phyloP scores from a whole-genome alignment of 2,797 vertebrate genomes.

The Sebastes minor region DNA sequence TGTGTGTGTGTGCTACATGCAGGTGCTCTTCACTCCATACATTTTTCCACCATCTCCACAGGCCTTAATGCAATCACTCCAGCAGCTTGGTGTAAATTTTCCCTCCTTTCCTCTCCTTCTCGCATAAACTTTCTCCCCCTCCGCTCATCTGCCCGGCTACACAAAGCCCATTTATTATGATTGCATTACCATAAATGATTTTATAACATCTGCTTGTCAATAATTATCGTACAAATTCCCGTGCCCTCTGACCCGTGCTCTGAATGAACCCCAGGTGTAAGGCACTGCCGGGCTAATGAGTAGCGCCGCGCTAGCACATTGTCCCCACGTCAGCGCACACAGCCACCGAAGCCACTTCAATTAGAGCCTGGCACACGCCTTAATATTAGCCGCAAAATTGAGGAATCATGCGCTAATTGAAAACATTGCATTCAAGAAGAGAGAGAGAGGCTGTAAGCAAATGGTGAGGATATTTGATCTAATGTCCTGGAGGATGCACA shows the following conservation, averaged over 20 bases:
- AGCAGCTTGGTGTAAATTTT: constrained; percentile 50
- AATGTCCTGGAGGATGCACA: constrained; percentile 30
- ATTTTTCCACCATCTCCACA: constrained; percentile 25
- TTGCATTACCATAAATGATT: constrained; percentile 87
- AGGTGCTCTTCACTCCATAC: constrained; percentile 38
- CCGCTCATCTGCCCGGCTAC: constrained; percentile 59
- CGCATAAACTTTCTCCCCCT: constrained; percentile 39
- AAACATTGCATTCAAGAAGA: constrained; percentile 65
- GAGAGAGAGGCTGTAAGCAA: constrained; percentile 34
- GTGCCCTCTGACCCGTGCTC: constrained; percentile 75
- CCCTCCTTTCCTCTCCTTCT: constrained; percentile 20
- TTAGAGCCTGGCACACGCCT: constrained; percentile 62
- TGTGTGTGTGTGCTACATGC: neutral
- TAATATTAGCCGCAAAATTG: constrained; percentile 71
- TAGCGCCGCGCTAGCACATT: constrained; percentile 48
- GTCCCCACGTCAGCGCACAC: constrained; percentile 70
- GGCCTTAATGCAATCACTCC: constrained; percentile 37
- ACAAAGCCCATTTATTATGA: constrained; percentile 80
- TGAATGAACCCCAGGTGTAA: constrained; percentile 82
- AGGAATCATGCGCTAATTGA: constrained; percentile 73
- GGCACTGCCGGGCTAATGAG: constrained; percentile 78
- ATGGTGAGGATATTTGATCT: constrained; percentile 37
- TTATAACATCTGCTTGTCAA: constrained; percentile 85
- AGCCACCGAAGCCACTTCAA: constrained; percentile 63
- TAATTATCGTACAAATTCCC: constrained; percentile 80